Conservation (phyloP, 2,888 invertebrate species). For the Cerceris rybyensis region DNA sequence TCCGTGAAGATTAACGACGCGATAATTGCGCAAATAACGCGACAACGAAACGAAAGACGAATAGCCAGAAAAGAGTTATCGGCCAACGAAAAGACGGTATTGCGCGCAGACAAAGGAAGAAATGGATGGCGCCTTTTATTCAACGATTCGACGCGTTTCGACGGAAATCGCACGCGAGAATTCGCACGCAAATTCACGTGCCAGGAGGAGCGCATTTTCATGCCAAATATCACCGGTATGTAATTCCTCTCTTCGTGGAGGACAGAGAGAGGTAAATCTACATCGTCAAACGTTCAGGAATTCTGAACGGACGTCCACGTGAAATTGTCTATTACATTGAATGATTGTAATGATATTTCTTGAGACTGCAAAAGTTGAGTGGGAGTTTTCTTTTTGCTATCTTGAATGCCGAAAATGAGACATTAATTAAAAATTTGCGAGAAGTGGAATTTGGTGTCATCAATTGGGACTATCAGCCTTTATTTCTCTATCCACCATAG, state of each 20-base stretch:
- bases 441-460: too few species aligned
- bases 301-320: not conserved
- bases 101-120: slow-evolving; percentile 10
- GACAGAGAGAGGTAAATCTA: slow-evolving; percentile 40
- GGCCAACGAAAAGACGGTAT: slow-evolving; percentile 17
- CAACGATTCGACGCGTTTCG: slow-evolving; percentile 43
- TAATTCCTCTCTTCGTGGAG: not conserved
- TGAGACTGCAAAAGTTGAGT: not conserved
- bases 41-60: slow-evolving; percentile 48
- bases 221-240: slow-evolving; percentile 37
- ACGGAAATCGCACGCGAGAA: slow-evolving; percentile 45
- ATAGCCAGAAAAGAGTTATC: slow-evolving; percentile 49
- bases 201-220: slow-evolving; percentile 41
- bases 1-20: slow-evolving; percentile 44
- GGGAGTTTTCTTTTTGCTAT: too few species aligned
- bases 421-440: too few species aligned
- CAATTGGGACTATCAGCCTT: too few species aligned
- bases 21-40: slow-evolving; percentile 41
- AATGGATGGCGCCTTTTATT: slow-evolving; percentile 44
- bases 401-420: too few species aligned
- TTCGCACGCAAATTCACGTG: slow-evolving; percentile 22
- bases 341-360: not conserved
- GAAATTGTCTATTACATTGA: not conserved
- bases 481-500: too few species aligned
- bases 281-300: not conserved